These are phyloP conservation scores for Drosophila nigrodunni DNA, from an alignment of 1,140 invertebrate genomes.

Conservation along the genomic window DNA sequence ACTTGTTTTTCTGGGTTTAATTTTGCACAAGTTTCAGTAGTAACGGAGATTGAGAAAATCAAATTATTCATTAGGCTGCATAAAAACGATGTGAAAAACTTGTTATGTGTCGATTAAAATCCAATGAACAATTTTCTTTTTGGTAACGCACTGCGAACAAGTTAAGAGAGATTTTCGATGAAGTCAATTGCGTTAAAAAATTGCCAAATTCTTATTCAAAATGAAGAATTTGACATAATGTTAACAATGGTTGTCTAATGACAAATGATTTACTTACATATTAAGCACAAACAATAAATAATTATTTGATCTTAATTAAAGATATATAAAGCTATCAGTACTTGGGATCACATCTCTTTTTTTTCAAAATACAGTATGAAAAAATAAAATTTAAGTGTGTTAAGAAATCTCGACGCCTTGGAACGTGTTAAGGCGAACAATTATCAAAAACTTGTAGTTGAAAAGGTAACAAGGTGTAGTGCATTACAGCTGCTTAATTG, in stretches of 20 bases:
- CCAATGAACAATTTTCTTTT: conserved; percentile 25
- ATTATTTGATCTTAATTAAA: neutral
- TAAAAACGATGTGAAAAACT: conserved; percentile 10
- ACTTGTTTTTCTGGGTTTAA: conserved; percentile 16
- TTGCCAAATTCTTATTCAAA: conserved; percentile 4
- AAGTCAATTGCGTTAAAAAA: conserved; percentile 16
- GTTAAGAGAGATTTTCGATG: conserved; percentile 20
- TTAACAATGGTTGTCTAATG: neutral
- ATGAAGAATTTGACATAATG: neutral
- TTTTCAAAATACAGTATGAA: too few species aligned
- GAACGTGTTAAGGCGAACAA: neutral
- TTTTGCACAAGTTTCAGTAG: conserved; percentile 7
- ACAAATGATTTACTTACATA: neutral
- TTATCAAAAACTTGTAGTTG: neutral
- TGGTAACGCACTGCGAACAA: conserved; percentile 19
- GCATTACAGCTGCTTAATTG: neutral
- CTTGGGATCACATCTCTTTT: too few species aligned
- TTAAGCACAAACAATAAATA: neutral
- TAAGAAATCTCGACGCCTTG: too few species aligned
- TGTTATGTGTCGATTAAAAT: conserved; percentile 28
- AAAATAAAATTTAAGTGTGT: too few species aligned
- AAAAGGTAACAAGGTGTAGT: neutral
- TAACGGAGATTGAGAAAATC: conserved; percentile 6
- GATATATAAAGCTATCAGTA: too few species aligned
- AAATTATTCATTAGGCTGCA: conserved; percentile 25